Evolutionary conservation across 2,797 vertebrate genomes (phyloP).

Genomic region (Sciaenops ocellatus): DNA sequence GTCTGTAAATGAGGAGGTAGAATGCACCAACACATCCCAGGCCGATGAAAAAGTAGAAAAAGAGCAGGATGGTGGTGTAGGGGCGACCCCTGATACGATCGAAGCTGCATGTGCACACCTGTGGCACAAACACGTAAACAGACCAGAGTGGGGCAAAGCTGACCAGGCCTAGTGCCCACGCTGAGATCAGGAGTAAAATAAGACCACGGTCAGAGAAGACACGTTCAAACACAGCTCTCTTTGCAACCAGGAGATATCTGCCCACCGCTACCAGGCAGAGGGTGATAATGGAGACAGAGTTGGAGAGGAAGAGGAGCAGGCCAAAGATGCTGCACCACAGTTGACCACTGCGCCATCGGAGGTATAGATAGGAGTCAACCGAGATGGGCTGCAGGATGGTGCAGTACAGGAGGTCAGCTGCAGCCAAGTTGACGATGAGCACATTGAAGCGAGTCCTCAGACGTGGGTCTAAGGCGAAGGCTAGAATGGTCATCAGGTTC

Average conservation of each 20-base stretch:
- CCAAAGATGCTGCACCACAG: conserved; percentile 89
- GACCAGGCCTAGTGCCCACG: conserved; percentile 85
- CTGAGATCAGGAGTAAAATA: conserved; percentile 74
- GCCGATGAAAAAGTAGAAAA: conserved; percentile 89
- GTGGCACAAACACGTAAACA: conserved; percentile 86
- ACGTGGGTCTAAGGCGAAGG: conserved; percentile 82
- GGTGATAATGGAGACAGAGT: conserved; percentile 91
- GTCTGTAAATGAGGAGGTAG: conserved; percentile 90
- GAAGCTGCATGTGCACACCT: conserved; percentile 95
- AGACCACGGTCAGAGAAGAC: conserved; percentile 83
- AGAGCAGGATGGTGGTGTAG: conserved; percentile 90
- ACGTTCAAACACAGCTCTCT: conserved; percentile 83
- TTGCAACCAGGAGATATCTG: conserved; percentile 89
- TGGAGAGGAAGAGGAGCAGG: conserved; percentile 91
- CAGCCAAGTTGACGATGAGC: conserved; percentile 90
- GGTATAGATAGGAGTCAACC: conserved; percentile 90
- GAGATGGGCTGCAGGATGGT: conserved; percentile 90
- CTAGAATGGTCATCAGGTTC: conserved; percentile 90
- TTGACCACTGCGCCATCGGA: conserved; percentile 86
- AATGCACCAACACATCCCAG: conserved; percentile 89
- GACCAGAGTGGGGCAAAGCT: conserved; percentile 90
- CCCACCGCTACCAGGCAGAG: conserved; percentile 89
- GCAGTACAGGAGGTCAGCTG: conserved; percentile 92
- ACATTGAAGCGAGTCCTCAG: conserved; percentile 91
- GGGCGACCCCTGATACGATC: conserved; percentile 87